These are phyloP conservation scores for Melanotaenia pygmaea DNA, from an alignment of 2,797 vertebrate genomes.

Conservation along the genomic window DNA sequence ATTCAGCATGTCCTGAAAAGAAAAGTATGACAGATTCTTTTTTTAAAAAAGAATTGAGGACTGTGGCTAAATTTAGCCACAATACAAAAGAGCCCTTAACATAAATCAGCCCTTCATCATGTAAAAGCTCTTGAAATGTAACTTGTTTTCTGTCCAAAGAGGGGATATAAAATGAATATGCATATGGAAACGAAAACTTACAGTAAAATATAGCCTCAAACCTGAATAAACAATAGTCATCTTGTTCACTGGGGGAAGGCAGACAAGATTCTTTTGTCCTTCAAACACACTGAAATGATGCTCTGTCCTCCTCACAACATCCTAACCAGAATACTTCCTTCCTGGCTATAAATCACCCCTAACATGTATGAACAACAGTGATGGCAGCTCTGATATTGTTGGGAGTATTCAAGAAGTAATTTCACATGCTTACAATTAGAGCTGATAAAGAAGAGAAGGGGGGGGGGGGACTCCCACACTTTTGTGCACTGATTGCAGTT, in stretches of 20 bases:
- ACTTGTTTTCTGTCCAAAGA: not conserved
- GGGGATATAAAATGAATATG: not conserved
- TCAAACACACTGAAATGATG: slow-evolving; percentile 13
- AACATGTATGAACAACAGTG: slow-evolving; percentile 30
- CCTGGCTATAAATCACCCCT: slow-evolving; percentile 44
- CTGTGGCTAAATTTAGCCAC: not conserved
- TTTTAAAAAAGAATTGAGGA: not conserved
- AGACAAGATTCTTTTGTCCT: slow-evolving; percentile 36
- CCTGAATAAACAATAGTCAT: slow-evolving; percentile 11
- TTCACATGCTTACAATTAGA: slow-evolving; percentile 48
- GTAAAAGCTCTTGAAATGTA: not conserved
- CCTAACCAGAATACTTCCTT: slow-evolving; percentile 43
- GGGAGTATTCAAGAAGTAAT: slow-evolving; percentile 36
- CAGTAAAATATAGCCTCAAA: slow-evolving; percentile 9
- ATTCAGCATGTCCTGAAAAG: not conserved
- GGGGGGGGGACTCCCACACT: not conserved
- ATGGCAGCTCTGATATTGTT: slow-evolving; percentile 49
- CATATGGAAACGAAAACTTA: not conserved
- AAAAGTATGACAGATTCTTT: not conserved
- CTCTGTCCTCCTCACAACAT: slow-evolving; percentile 15
- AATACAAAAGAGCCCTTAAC: not conserved
- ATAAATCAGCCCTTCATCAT: not conserved
- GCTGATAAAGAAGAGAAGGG: slow-evolving; percentile 20
- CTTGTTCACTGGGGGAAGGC: slow-evolving; percentile 25
- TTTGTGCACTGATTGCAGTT: slow-evolving; percentile 9